A percentile compares a stretch with the other conserved stretches of the same genome.
These are phyloP conservation scores for Bubalus kerabau DNA, from an alignment of 2,113 vertebrate genomes.

Conservation along the genomic window DNA sequence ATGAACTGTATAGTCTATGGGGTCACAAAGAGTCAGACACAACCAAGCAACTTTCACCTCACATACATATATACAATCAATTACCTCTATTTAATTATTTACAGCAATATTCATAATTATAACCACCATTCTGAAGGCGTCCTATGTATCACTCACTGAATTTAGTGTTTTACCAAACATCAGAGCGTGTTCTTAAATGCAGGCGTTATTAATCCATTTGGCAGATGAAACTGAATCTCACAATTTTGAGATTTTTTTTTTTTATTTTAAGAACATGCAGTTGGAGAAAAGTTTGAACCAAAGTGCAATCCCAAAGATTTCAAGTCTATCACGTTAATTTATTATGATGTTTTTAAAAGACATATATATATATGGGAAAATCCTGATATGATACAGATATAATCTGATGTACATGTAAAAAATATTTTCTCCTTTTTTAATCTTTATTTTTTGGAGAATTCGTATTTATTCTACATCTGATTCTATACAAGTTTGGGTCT, in stretches of 20 bases:
- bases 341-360: neutral
- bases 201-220: neutral
- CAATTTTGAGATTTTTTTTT: neutral
- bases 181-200: neutral
- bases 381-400: neutral
- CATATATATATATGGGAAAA: neutral
- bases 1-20: neutral
- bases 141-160: neutral
- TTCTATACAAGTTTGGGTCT: neutral
- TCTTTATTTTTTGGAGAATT: neutral
- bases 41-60: neutral
- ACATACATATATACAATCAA: neutral
- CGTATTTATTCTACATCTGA: neutral
- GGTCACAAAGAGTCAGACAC: neutral
- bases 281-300: neutral
- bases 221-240: neutral
- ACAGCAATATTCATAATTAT: neutral
- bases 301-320: neutral
- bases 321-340: neutral
- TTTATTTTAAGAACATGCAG: neutral
- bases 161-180: neutral
- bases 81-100: neutral
- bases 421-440: neutral
- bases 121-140: neutral
- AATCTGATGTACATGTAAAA: neutral